Conservation (phyloP, 2,888 invertebrate species). For the Heliconius aoede region DNA sequence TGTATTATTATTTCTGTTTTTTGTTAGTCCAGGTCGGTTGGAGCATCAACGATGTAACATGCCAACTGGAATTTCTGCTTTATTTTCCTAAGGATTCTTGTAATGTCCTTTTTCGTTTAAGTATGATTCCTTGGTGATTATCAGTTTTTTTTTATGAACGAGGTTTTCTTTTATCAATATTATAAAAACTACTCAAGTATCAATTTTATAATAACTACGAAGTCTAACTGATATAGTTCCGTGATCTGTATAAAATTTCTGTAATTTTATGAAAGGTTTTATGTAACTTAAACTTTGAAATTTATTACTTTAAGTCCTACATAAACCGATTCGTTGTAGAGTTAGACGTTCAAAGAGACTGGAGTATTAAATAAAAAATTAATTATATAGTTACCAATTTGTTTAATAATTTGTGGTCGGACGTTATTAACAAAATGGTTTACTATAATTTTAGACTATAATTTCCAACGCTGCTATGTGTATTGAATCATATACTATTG, state of each 20-base stretch:
- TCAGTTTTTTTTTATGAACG: not conserved
- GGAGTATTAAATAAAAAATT: too few relatives aligned
- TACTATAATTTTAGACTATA: too few relatives aligned
- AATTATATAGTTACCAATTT: too few relatives aligned
- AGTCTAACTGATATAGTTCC: not conserved
- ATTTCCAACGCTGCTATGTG: too few relatives aligned
- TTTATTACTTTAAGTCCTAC: not conserved
- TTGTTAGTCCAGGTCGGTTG: constrained; percentile 34
- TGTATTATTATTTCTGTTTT: constrained; percentile 45
- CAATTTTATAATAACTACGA: not conserved
- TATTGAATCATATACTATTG: not conserved
- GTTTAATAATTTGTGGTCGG: too few relatives aligned
- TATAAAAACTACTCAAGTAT: too few relatives aligned
- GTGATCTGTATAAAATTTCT: not conserved
- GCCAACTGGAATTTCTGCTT: constrained; percentile 37
- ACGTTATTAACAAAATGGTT: too few relatives aligned
- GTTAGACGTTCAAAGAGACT: not conserved
- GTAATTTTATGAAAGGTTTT: not conserved
- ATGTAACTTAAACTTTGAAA: not conserved
- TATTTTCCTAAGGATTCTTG: constrained; percentile 34
- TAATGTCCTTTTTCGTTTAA: constrained; percentile 53
- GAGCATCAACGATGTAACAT: constrained; percentile 29
- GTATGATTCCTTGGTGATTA: constrained; percentile 9
- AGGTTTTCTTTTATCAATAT: not conserved
- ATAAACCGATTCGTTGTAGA: too few relatives aligned